Evolutionary conservation across 2,888 invertebrate genomes (phyloP), one percentile per base, ranked within the genome.

Genomic region (Neocrepidodera transversa): DNA sequence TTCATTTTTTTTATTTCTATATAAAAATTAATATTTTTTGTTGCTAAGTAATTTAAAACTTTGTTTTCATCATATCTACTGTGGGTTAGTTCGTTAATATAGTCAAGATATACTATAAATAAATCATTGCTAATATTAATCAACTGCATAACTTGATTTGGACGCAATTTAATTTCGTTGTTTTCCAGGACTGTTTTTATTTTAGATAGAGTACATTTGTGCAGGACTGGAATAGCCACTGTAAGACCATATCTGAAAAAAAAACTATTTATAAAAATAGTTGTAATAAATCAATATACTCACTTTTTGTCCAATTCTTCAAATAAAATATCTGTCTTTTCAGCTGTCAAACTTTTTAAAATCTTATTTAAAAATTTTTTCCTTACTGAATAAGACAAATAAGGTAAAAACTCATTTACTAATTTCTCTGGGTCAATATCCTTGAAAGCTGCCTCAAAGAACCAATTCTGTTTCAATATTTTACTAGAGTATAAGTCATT

Each of bases 381-480:
- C 48, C 68, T 62, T 18, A 64, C 20, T 5, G 66, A 43, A 56
- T 61, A 69, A 6, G 71, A 71, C 16, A 70, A 59, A 38, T 56
- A 36, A 11, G 69, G 70, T 32, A 73, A 59, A 48, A 69, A 63
- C 1, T 67, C 63, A 57, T 69, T 64, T 1, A 71, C 67, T 11
- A 73, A 51, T 18, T 58, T 47, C 0, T 63, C 42, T 42, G 63
- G 40, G 5, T 58, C 45, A 18, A 64, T 45, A 52, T 66, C 35
- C 20, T 50, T 56, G 30, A 73, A 65, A 11, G 57, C 60, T 20
- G 65, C 63, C 59, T 65, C 47, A 32, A 73, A 68, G 48, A 70
- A 69, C 71, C 71, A 73, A 40, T 13, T n/a, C 45, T 70, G 65
- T 43, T 69, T 73, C 36, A 69, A 52, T 18, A 73, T 65, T 45